Conservation (phyloP, 2,797 vertebrate genomes). For the Synaphobranchus kaupii region DNA sequence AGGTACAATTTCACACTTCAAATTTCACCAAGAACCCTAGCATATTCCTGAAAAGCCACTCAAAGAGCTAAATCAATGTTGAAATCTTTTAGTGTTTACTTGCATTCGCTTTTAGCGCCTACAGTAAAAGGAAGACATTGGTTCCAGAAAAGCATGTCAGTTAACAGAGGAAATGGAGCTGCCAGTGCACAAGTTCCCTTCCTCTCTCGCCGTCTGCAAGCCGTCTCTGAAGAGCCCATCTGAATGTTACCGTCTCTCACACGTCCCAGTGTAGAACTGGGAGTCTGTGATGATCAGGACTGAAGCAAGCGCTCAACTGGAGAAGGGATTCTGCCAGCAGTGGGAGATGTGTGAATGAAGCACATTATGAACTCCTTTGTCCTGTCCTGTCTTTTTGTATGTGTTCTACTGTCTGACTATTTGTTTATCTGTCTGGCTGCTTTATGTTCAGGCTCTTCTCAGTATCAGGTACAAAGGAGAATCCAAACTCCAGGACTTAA, state of each 20-base stretch:
- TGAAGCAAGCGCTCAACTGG: conserved; percentile 24
- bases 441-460: conserved; percentile 66
- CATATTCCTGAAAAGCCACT: neutral
- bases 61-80: neutral
- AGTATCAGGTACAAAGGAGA: conserved; percentile 61
- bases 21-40: neutral
- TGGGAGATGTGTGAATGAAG: neutral
- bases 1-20: neutral
- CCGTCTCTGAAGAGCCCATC: neutral
- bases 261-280: neutral
- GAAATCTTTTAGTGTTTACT: neutral
- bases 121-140: neutral
- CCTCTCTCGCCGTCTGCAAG: neutral
- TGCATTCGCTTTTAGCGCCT: neutral
- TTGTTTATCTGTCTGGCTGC: conserved; percentile 34
- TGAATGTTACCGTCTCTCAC: neutral
- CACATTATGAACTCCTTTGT: conserved; percentile 33
- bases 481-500: conserved; percentile 57
- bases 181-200: neutral
- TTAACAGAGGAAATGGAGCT: neutral
- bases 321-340: conserved; percentile 23
- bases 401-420: neutral
- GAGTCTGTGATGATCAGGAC: neutral
- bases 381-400: conserved; percentile 3
- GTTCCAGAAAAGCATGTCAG: neutral